Evolutionary conservation across 2,888 invertebrate genomes (phyloP).

Genomic region (Agrotis puta): DNA sequence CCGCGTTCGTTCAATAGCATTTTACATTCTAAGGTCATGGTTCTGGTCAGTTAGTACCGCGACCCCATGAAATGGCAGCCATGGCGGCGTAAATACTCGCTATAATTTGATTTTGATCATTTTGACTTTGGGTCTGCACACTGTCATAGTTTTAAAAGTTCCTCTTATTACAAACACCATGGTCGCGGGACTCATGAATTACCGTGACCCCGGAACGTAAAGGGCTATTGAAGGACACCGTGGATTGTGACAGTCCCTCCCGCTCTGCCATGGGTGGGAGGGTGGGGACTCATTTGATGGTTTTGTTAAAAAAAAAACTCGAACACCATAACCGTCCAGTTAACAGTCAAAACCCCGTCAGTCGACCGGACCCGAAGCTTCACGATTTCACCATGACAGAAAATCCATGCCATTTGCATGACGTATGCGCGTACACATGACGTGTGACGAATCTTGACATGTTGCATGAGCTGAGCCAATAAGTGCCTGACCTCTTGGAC

Average conservation of each 20-base stretch:
- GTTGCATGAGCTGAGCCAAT: constrained; percentile 53
- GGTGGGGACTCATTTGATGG: too few species aligned
- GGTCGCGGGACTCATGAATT: too few species aligned
- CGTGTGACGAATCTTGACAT: constrained; percentile 50
- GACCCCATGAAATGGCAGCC: not conserved
- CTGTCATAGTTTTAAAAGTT: too few species aligned
- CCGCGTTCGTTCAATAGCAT: too few species aligned
- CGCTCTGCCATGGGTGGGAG: too few species aligned
- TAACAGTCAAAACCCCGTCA: not conserved
- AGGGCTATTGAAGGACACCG: too few species aligned
- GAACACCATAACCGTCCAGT: not conserved
- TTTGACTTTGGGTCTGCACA: too few species aligned
- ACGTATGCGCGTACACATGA: constrained; percentile 36
- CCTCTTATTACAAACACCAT: too few species aligned
- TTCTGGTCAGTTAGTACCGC: too few species aligned
- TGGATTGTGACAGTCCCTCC: too few species aligned
- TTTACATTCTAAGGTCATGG: too few species aligned
- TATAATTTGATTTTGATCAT: not conserved
- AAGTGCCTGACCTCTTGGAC: constrained; percentile 39
- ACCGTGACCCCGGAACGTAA: too few species aligned
- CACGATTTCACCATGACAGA: constrained; percentile 20
- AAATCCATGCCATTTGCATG: constrained; percentile 53
- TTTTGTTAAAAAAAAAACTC: not conserved
- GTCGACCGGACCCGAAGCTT: constrained; percentile 7
- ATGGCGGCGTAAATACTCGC: not conserved